Evolutionary conservation across 2,888 invertebrate genomes (phyloP).

Genomic region (Lepeophtheirus nordmannii): DNA sequence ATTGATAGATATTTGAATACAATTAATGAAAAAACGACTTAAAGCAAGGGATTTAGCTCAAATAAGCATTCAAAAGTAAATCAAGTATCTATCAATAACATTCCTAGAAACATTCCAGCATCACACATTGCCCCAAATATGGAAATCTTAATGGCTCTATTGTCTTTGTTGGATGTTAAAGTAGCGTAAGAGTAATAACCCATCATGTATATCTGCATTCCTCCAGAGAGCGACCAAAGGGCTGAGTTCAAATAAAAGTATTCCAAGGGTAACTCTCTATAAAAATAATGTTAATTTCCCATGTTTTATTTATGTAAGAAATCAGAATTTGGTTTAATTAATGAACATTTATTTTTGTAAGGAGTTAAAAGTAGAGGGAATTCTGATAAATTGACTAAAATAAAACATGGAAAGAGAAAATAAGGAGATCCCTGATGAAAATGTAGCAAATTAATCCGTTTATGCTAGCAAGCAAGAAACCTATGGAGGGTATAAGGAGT

Average conservation of each 20-base stretch:
- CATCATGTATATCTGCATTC: background rate
- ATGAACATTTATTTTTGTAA: too few species aligned
- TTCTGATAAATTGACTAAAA: too few species aligned
- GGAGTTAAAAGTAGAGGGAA: too few species aligned
- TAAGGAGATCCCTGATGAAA: background rate
- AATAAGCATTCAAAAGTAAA: too few species aligned
- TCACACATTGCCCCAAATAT: background rate
- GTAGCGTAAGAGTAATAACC: background rate
- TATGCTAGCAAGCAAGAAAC: background rate
- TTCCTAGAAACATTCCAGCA: background rate
- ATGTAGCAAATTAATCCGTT: background rate
- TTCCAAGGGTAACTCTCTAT: background rate
- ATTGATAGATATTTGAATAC: too few species aligned
- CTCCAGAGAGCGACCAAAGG: background rate
- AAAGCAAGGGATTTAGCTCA: too few species aligned
- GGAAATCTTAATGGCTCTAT: background rate
- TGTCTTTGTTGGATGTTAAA: background rate
- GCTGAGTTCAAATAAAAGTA: constrained; percentile 2
- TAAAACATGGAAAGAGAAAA: too few species aligned
- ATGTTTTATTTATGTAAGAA: too few species aligned
- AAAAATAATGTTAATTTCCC: background rate
- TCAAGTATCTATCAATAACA: background rate
- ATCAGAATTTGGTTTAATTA: too few species aligned
- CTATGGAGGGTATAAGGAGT: background rate
- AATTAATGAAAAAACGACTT: too few species aligned